Percentiles rank a stretch among this genome's conserved stretches.
These are phyloP conservation scores for Coendou prehensilis DNA, from an alignment of 2,797 vertebrate genomes.

Conservation along the genomic window DNA sequence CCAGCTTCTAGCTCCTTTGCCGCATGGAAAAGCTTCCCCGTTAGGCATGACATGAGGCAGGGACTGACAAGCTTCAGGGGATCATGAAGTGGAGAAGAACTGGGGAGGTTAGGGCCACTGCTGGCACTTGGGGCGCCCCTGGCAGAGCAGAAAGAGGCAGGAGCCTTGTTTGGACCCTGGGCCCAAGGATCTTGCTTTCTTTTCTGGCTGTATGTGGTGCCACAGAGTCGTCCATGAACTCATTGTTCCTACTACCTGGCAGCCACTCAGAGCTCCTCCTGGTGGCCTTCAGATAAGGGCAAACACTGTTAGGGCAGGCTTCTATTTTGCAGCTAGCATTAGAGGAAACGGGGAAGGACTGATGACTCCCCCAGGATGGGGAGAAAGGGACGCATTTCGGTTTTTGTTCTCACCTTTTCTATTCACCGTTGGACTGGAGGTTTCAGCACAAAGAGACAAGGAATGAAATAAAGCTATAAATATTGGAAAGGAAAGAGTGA, in stretches of 20 bases:
- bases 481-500: background rate
- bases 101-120: background rate
- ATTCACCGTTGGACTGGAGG: background rate
- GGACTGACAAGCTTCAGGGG: background rate
- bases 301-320: conserved; percentile 68
- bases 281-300: conserved; percentile 59
- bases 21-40: background rate
- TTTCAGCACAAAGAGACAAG: background rate
- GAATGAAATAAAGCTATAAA: background rate
- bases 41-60: background rate
- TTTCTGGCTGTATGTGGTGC: background rate
- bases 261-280: conserved; percentile 55
- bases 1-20: conserved; percentile 58
- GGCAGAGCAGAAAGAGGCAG: background rate
- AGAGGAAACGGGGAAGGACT: background rate
- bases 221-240: background rate
- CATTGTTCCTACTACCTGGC: conserved; percentile 71
- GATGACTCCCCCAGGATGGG: background rate
- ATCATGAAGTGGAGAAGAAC: background rate
- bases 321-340: conserved; percentile 48
- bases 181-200: background rate
- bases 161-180: background rate
- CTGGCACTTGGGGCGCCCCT: no score
- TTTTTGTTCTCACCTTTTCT: background rate
- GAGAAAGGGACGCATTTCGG: background rate